phyloP scores from a whole-genome alignment of 2,888 invertebrate genomes.

The Sesia bembeciformis region DNA sequence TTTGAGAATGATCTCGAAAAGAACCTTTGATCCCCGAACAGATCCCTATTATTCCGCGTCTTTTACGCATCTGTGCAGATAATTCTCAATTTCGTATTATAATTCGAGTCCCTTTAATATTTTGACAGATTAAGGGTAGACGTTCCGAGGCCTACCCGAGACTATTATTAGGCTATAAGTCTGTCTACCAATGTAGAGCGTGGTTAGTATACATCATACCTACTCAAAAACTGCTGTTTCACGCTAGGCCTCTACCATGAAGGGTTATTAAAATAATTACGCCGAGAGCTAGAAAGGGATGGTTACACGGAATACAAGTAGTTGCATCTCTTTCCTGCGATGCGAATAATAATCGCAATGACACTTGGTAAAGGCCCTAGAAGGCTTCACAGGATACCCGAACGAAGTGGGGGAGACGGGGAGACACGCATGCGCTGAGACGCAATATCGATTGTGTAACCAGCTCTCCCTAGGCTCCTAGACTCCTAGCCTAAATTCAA shows the following conservation, averaged over 20 bases:
- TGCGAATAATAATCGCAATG: not conserved
- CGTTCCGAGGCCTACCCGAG: too few relatives aligned
- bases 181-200: too few relatives aligned
- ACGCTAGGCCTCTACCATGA: not conserved
- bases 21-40: too few relatives aligned
- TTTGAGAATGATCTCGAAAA: too few relatives aligned
- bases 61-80: too few relatives aligned
- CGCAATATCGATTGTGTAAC: conserved; percentile 12
- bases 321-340: not conserved
- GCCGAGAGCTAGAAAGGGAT: not conserved
- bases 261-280: not conserved
- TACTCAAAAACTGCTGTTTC: not conserved
- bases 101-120: too few relatives aligned
- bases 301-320: not conserved
- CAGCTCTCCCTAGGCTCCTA: conserved; percentile 9
- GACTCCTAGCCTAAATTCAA: conserved; percentile 12
- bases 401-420: conserved; percentile 1
- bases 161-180: too few relatives aligned
- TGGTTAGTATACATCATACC: too few relatives aligned
- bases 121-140: too few relatives aligned
- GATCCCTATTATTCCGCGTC: too few relatives aligned
- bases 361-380: conserved; percentile 2
- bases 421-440: conserved; percentile 15
- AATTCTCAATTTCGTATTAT: too few relatives aligned
- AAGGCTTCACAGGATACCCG: conserved; percentile 3